Evolutionary conservation across 1,140 invertebrate genomes (phyloP).

Genomic region (Micrasema minimum): DNA sequence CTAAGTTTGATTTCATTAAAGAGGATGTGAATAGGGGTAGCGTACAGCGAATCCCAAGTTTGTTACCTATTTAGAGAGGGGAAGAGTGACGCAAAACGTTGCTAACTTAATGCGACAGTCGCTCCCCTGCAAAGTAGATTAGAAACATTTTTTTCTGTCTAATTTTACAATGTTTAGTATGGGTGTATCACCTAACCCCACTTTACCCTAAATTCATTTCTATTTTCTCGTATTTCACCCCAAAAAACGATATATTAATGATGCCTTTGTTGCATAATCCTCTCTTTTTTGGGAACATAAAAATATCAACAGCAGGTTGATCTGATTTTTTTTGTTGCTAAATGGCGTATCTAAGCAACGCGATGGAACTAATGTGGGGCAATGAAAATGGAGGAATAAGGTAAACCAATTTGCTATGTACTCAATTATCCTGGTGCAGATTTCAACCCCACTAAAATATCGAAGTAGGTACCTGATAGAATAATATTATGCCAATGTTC

Average conservation of each 20-base stretch:
- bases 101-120: constrained; percentile 50
- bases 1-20: constrained; percentile 50
- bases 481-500: no score
- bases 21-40: constrained; percentile 37
- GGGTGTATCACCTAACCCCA: constrained; percentile 17
- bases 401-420: constrained; percentile 8
- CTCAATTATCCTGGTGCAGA: background rate
- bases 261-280: constrained; percentile 37
- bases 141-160: constrained; percentile 45
- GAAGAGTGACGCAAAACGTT: constrained; percentile 39
- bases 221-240: constrained; percentile 48
- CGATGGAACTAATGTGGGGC: no score
- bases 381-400: constrained; percentile 20
- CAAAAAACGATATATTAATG: constrained; percentile 53
- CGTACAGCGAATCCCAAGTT: constrained; percentile 1
- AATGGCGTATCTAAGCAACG: constrained; percentile 31
- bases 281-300: constrained; percentile 27
- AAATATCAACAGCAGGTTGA: constrained; percentile 33
- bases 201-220: constrained; percentile 41
- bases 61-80: constrained; percentile 31
- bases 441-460: no score
- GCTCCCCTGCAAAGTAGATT: constrained; percentile 40
- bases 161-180: constrained; percentile 43
- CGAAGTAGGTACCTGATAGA: no score
- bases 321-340: constrained; percentile 32